These are phyloP conservation scores for Pangasius mekongensis DNA, from an alignment of 2,797 vertebrate genomes.

Conservation along the genomic window DNA sequence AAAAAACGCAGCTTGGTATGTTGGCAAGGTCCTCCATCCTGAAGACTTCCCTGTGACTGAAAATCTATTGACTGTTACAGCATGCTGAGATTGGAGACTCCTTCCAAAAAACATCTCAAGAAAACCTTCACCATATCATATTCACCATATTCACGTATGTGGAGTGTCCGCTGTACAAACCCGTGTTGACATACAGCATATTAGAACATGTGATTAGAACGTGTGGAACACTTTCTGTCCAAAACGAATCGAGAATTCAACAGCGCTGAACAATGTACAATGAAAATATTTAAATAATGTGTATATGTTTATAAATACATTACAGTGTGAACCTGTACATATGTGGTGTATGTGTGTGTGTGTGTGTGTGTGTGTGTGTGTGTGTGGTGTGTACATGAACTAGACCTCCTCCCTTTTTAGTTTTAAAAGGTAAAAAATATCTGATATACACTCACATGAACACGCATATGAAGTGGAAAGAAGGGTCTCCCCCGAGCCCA, in stretches of 20 bases:
- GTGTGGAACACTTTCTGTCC: background rate
- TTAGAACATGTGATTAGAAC: background rate
- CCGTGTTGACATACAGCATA: background rate
- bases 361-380: background rate
- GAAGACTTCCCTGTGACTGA: background rate
- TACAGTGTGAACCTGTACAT: background rate
- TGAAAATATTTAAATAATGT: background rate
- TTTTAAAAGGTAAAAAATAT: background rate
- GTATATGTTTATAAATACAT: background rate
- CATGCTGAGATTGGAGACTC: background rate
- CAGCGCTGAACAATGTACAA: background rate
- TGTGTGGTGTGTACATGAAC: constrained; percentile 16
- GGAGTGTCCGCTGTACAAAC: background rate
- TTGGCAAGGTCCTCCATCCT: background rate
- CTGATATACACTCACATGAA: constrained; percentile 1
- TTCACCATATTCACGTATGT: background rate
- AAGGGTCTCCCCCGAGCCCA: constrained; percentile 41
- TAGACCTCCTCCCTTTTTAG: background rate
- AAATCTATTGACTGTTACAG: background rate
- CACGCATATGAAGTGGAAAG: constrained; percentile 5
- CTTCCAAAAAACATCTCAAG: background rate
- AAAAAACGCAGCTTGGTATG: background rate
- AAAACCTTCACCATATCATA: background rate
- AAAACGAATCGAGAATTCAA: background rate
- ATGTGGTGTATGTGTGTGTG: background rate